Conservation (phyloP, 2,113 vertebrate genomes). For the Tyrannus savana region DNA sequence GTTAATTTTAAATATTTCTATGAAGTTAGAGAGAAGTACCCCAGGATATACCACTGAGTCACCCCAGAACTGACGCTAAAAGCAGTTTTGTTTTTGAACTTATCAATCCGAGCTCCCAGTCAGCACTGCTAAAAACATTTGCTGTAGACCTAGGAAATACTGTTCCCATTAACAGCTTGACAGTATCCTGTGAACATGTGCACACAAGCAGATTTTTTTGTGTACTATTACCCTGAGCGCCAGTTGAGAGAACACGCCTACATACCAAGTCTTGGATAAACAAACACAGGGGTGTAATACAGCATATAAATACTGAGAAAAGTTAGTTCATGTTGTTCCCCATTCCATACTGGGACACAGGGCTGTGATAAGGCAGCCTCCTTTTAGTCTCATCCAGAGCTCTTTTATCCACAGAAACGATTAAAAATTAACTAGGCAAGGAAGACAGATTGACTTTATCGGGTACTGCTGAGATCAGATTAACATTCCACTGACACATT, state of each 20-base stretch:
- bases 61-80: not conserved
- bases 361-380: not conserved
- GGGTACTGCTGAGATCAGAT: not conserved
- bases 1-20: not conserved
- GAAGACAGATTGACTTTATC: slow-evolving; percentile 46
- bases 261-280: not conserved
- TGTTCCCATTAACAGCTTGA: not conserved
- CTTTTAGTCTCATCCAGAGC: not conserved
- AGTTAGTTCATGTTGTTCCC: not conserved
- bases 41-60: not conserved
- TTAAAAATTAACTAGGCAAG: slow-evolving; percentile 50
- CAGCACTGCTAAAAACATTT: not conserved
- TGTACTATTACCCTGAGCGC: not conserved
- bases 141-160: not conserved
- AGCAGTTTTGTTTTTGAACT: rapidly evolving
- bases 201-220: not conserved
- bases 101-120: not conserved
- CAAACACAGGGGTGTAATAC: not conserved
- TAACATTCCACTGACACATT: not conserved
- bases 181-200: not conserved
- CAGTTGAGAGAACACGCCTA: not conserved
- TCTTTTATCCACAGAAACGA: not conserved
- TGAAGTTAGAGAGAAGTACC: not conserved
- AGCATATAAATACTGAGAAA: not conserved
- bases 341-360: not conserved